Base-by-base conservation (phyloP, 1,140 invertebrate genomes). In the Leptopilina boulardi region DNA sequence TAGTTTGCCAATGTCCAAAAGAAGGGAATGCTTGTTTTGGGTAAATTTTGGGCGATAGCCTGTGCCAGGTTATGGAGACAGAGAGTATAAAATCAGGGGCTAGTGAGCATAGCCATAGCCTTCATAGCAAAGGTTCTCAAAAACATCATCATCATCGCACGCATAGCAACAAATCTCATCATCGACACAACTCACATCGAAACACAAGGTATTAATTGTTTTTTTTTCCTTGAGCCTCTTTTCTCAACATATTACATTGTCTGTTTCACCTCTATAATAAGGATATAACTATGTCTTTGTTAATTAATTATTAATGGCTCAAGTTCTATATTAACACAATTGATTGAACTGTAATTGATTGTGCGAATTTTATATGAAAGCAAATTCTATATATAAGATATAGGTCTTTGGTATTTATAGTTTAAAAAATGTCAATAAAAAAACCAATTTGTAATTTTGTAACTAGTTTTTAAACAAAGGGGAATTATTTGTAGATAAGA, bases 91-190 rank as follows among this genome's bases (percentile, higher is more conserved):
- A 91, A 59, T 91, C 90, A 23, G 89, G 86, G 85, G 88, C 89
- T 86, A 91, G 90, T 81, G 90, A 91, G 86, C 90, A 91, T 84
- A 91, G 90, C 87, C 89, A 89, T 78, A 87, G 89, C 86, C 88
- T 89, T 75, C 87, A 87, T 80, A 89, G 84, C 79, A 83, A 87
- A 23, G 84, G 74, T 80, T 90, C 87, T 23, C 85, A 86, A 44
- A 90, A 90, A 76, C 87, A 89, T 38, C 87, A 89, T 38, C 87
- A 89, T 79, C 87, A 89, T 83, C 82, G 90, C 71, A 88, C 88
- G 42, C 90, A 91, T 70, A 87, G 81, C 77, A 88, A 87, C 66
- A 90, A 91, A 80, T 86, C 86, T 59, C 90, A 90, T 83, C 87
- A 91, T 77, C 82, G 91, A 38, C 89, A 89, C 77, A 88, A 92